phyloP scores from a whole-genome alignment of 2,888 invertebrate species.

The Chymomyza fuscimana region DNA sequence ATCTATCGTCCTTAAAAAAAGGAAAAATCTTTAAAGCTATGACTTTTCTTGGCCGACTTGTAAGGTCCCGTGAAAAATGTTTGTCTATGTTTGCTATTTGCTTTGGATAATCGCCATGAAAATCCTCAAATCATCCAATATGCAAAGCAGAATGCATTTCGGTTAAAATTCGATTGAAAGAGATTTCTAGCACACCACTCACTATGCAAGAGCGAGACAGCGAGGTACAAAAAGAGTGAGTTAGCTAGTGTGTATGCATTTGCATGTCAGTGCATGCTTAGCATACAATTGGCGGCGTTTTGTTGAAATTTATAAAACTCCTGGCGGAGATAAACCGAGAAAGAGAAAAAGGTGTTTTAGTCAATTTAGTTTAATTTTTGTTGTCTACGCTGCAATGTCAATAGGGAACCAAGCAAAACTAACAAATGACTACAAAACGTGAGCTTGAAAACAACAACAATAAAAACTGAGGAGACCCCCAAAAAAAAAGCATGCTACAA shows the following conservation, averaged over 20 bases:
- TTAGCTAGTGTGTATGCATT: background rate
- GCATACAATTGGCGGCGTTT: background rate
- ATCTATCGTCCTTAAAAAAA: too few relatives aligned
- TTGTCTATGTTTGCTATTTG: too few relatives aligned
- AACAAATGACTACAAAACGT: conserved; percentile 15
- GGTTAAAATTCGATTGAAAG: too few relatives aligned
- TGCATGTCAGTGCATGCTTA: background rate
- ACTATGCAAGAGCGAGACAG: background rate
- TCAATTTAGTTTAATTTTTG: conserved; percentile 20
- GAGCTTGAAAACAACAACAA: background rate
- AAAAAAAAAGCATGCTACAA: background rate
- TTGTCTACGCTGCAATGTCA: conserved; percentile 24
- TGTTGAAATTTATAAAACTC: background rate
- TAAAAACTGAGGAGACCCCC: background rate
- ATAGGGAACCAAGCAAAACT: conserved; percentile 24
- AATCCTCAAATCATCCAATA: too few relatives aligned
- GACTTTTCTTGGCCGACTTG: too few relatives aligned
- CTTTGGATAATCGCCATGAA: too few relatives aligned
- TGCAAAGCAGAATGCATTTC: too few relatives aligned
- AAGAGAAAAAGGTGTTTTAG: conserved; percentile 12
- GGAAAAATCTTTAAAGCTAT: too few relatives aligned
- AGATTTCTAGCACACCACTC: too few relatives aligned
- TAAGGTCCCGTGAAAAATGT: too few relatives aligned
- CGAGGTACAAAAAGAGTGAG: too few relatives aligned
- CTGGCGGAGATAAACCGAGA: background rate